phyloP scores from a whole-genome alignment of 2,113 vertebrate genomes.

The Aplodontia rufa region DNA sequence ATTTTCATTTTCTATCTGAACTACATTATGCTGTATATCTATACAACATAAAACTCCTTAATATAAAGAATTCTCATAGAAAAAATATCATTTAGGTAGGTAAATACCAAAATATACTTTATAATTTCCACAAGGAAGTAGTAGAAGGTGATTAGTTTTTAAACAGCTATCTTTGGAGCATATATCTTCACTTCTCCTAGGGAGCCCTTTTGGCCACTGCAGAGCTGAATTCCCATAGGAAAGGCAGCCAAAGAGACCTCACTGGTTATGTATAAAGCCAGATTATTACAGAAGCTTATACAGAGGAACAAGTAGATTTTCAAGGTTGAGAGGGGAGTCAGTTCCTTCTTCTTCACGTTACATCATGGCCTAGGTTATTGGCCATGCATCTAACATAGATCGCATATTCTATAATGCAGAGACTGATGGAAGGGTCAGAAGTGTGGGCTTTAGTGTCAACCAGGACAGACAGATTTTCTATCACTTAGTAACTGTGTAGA shows the following conservation, averaged over 20 bases:
- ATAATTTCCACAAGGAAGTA: neutral
- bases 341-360: neutral
- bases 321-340: neutral
- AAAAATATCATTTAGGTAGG: neutral
- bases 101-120: neutral
- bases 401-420: neutral
- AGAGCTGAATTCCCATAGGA: neutral
- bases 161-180: neutral
- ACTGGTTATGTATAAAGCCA: neutral
- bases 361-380: neutral
- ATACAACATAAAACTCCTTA: neutral
- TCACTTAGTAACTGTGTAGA: neutral
- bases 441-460: neutral
- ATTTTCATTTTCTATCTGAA: neutral
- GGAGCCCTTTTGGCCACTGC: neutral
- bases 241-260: neutral
- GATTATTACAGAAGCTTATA: neutral
- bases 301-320: neutral
- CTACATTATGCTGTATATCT: neutral
- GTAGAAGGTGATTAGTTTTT: neutral
- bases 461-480: neutral
- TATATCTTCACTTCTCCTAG: neutral
- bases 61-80: neutral
- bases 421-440: neutral
- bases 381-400: neutral